Conservation (phyloP, 2,888 invertebrate species). For the Ferdinandea cuprea region DNA sequence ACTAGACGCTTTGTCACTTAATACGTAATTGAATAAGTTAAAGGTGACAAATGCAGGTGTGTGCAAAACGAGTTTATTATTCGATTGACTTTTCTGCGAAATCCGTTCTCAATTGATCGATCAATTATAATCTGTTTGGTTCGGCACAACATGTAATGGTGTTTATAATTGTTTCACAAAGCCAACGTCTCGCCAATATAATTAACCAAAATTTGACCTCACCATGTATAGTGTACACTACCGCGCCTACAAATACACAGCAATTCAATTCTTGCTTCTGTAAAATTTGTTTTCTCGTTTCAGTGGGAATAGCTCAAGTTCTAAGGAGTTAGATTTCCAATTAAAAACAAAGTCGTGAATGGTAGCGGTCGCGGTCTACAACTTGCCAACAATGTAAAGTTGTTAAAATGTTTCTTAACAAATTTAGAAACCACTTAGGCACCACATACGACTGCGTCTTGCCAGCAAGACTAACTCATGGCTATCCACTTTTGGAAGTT, state of each 20-base stretch:
- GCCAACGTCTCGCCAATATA: no score
- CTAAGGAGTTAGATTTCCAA: slow-evolving; percentile 30
- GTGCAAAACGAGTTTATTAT: background rate
- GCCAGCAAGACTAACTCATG: no score
- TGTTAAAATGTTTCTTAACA: slow-evolving; percentile 9
- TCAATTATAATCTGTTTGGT: background rate
- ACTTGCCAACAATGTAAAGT: slow-evolving; percentile 17
- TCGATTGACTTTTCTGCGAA: no score
- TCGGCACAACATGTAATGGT: background rate
- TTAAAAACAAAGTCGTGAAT: slow-evolving; percentile 50
- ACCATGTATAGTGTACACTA: no score
- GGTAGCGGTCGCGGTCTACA: slow-evolving; percentile 8
- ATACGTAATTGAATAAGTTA: slow-evolving; percentile 4
- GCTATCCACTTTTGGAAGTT: no score
- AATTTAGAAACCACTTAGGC: slow-evolving; percentile 10
- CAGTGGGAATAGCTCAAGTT: slow-evolving; percentile 1
- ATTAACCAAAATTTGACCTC: no score
- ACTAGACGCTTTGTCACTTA: slow-evolving; percentile 16
- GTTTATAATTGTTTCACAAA: slow-evolving; percentile 1
- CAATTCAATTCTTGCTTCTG: no score
- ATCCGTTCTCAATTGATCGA: no score
- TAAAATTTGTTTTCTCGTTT: no score
- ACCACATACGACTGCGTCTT: background rate
- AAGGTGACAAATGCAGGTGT: no score
- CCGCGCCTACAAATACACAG: no score